These are phyloP conservation scores for Cichlasoma orientale DNA, from an alignment of 2,797 vertebrate species.

Conservation along the genomic window DNA sequence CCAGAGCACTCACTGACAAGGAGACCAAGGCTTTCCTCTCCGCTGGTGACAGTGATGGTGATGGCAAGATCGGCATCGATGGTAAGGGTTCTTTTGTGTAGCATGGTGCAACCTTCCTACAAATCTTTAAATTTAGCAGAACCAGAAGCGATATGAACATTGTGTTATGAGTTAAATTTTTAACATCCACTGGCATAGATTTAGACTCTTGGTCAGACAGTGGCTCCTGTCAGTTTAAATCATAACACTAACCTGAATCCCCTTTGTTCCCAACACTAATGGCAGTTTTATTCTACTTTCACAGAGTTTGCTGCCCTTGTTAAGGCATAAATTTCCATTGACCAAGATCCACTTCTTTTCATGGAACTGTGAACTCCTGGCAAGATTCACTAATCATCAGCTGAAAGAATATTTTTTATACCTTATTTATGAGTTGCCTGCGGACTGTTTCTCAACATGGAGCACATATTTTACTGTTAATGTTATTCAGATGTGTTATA, in stretches of 20 bases:
- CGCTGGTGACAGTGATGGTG: slow-evolving; percentile 82
- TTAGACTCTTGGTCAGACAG: slow-evolving; percentile 10
- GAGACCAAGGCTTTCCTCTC: slow-evolving; percentile 81
- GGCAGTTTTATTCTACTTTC: slow-evolving; percentile 67
- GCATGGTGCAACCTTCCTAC: neutral
- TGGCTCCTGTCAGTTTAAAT: neutral
- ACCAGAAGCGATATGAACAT: neutral
- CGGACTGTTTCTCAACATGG: slow-evolving; percentile 76
- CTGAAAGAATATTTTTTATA: slow-evolving; percentile 86
- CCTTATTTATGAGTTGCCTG: slow-evolving; percentile 85
- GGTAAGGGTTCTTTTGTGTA: slow-evolving; percentile 63
- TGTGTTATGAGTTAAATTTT: neutral
- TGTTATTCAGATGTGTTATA: slow-evolving; percentile 72
- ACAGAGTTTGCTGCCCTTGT: slow-evolving; percentile 84
- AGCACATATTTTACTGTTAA: slow-evolving; percentile 74
- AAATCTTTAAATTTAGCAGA: neutral
- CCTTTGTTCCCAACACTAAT: slow-evolving; percentile 55
- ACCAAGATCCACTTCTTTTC: slow-evolving; percentile 80
- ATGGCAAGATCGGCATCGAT: slow-evolving; percentile 84
- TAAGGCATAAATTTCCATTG: slow-evolving; percentile 83
- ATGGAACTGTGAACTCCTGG: slow-evolving; percentile 76
- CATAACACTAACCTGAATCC: slow-evolving; percentile 3
- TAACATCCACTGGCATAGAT: neutral
- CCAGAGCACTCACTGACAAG: slow-evolving; percentile 82
- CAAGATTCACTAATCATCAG: slow-evolving; percentile 79